phyloP scores from a whole-genome alignment of 2,113 vertebrate genomes.

The Heliornis fulica region DNA sequence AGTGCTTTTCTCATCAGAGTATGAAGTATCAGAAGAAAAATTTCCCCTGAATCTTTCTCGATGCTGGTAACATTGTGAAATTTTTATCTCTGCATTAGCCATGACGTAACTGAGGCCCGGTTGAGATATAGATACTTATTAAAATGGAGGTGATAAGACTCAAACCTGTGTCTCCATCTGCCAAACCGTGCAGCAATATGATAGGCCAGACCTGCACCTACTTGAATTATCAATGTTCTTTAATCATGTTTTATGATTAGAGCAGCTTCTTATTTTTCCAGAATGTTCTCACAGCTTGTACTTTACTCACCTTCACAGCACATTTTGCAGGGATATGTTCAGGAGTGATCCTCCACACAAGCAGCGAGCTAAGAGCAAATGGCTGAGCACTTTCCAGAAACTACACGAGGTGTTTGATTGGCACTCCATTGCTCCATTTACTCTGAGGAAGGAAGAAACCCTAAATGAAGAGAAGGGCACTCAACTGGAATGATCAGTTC shows the following conservation, averaged over 20 bases:
- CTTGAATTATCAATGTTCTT: not conserved
- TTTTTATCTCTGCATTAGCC: not conserved
- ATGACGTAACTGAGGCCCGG: not conserved
- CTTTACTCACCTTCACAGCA: constrained; percentile 13
- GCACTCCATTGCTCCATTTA: not conserved
- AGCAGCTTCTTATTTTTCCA: not conserved
- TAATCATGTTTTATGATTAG: not conserved
- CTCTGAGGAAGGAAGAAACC: constrained; percentile 17
- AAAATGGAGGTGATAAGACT: not conserved
- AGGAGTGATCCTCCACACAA: constrained; percentile 42
- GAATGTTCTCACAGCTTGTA: not conserved
- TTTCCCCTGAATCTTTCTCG: not conserved
- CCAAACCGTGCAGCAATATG: not conserved
- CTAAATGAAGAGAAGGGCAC: not conserved
- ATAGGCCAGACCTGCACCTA: not conserved
- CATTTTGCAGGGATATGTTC: constrained; percentile 61
- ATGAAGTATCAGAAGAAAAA: not conserved
- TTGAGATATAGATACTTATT: not conserved
- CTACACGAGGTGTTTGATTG: constrained; percentile 51
- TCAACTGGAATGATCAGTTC: not conserved
- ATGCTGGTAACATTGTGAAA: not conserved
- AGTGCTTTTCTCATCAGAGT: not conserved
- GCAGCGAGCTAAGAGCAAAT: constrained; percentile 60
- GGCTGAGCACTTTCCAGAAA: constrained; percentile 48
- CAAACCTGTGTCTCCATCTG: not conserved